Base-by-base conservation (phyloP, 2,797 vertebrate species). In the Coracias cyanogaster region DNA sequence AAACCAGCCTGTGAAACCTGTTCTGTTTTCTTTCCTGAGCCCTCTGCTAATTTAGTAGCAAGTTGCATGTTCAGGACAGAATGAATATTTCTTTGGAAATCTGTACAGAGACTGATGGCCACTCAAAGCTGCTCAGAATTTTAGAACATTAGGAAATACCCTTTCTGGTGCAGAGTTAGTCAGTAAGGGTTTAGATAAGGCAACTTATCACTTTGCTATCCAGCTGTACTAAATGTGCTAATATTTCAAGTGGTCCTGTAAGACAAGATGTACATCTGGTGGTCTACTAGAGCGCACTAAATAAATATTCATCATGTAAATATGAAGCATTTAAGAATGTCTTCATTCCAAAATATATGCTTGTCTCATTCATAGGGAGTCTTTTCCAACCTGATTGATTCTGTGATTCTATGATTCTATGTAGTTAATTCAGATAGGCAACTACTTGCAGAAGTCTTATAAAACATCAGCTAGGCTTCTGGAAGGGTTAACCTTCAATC, bases 11-110 rank as follows among this genome's bases (percentile, higher is more conserved):
- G 9, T 79, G 80, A 90, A 86, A 91, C 22, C 26, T 61, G 54
- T 55, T 72, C 35, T 76, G 16, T 91, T 94, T 91, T 81, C 33
- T 81, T 85, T 81, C 49, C 48, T 66, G 54, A 90, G 24, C 18
- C 22, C 22, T 90, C 58, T 52, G 31, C 52, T 93, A 94, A 96
- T 94, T 94, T 90, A 82, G 33, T 85, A 82, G 78, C 49, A 92
- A 80, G 54, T 57, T 64, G 6, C 48, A 28, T 12, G 25, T 66
- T 93, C n/a, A 84, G 85, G 66, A 66, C 51, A 78, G 62, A 88
- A 92, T 61, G 77, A 46, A 83, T 91, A 83, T 81, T 91, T 88
- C 21, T 92, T 83, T 86, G 49, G 82, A 86, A 90, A 83, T 10
- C 65, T 88, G n/a, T 76, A 31, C 29, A 84, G 55, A 69, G 66